Percentiles rank a stretch among this genome's conserved stretches.
These are phyloP conservation scores for Phanerotoma sp. DNA, from an alignment of 2,888 invertebrate species.

Conservation along the genomic window DNA sequence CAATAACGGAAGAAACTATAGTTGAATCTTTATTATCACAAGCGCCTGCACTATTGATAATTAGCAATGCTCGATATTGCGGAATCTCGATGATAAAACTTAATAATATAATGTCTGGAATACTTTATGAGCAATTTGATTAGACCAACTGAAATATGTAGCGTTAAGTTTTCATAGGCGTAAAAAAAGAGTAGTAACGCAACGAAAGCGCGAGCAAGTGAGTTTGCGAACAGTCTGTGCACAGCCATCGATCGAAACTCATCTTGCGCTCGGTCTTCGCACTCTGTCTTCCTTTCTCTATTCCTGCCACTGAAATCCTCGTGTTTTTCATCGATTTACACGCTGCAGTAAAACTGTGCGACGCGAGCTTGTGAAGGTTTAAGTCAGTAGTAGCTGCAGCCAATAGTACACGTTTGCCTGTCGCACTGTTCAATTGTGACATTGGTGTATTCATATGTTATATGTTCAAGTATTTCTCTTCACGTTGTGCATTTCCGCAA, in stretches of 20 bases:
- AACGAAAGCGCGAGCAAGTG: constrained; percentile 30
- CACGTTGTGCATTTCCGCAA: too few species aligned
- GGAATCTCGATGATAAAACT: too few species aligned
- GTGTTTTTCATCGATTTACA: not conserved
- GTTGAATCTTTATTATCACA: too few species aligned
- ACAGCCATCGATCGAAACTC: constrained; percentile 50
- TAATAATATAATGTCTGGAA: too few species aligned
- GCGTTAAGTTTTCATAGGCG: constrained; percentile 35
- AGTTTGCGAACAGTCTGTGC: constrained; percentile 47
- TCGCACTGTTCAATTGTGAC: not conserved
- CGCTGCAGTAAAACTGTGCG: constrained; percentile 23
- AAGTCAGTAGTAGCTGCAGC: not conserved
- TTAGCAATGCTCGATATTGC: too few species aligned
- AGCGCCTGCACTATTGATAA: too few species aligned
- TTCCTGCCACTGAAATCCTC: not conserved
- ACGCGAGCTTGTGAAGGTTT: constrained; percentile 13
- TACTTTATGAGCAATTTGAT: constrained; percentile 4
- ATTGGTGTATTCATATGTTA: not conserved
- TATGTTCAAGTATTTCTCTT: too few species aligned
- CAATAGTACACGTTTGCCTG: not conserved
- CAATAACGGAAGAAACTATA: too few species aligned
- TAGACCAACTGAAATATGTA: constrained; percentile 34
- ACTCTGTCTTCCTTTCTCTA: not conserved
- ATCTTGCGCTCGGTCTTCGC: constrained; percentile 36
- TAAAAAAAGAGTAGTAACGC: constrained; percentile 25